Percentiles rank a stretch among this genome's conserved stretches.
These are phyloP conservation scores for Watsonalla cultraria DNA, from an alignment of 2,888 invertebrate species.

Conservation along the genomic window DNA sequence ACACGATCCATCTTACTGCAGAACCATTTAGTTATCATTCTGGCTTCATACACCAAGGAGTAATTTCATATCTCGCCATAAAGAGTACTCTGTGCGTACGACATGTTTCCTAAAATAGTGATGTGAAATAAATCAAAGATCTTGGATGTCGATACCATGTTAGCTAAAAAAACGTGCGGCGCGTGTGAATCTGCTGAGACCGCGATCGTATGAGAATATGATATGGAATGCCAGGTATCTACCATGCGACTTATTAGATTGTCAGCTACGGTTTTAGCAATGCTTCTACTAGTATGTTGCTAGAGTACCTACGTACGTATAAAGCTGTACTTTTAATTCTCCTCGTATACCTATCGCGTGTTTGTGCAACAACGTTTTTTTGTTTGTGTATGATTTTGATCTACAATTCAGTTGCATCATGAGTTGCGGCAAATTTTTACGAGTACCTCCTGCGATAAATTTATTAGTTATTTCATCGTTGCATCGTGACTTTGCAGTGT, in stretches of 20 bases:
- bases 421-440: constrained; percentile 18
- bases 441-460: constrained; percentile 24
- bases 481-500: constrained; percentile 43
- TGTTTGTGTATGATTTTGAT: background rate
- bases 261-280: constrained; percentile 38
- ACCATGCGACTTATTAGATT: constrained; percentile 43
- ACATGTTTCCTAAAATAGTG: constrained; percentile 75
- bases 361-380: background rate
- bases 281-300: constrained; percentile 30
- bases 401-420: constrained; percentile 18
- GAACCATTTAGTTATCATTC: constrained; percentile 47
- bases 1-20: constrained; percentile 43
- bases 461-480: constrained; percentile 37
- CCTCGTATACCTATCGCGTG: background rate
- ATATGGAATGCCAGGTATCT: constrained; percentile 45
- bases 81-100: constrained; percentile 44
- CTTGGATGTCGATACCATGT: constrained; percentile 53
- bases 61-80: constrained; percentile 72
- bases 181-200: constrained; percentile 70
- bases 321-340: background rate
- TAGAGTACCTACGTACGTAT: constrained; percentile 18
- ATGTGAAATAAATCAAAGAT: constrained; percentile 74
- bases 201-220: constrained; percentile 63
- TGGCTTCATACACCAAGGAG: constrained; percentile 50
- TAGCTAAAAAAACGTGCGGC: constrained; percentile 53